phyloP scores from a whole-genome alignment of 1,140 invertebrate genomes.

The Luehdorfia chinensis region DNA sequence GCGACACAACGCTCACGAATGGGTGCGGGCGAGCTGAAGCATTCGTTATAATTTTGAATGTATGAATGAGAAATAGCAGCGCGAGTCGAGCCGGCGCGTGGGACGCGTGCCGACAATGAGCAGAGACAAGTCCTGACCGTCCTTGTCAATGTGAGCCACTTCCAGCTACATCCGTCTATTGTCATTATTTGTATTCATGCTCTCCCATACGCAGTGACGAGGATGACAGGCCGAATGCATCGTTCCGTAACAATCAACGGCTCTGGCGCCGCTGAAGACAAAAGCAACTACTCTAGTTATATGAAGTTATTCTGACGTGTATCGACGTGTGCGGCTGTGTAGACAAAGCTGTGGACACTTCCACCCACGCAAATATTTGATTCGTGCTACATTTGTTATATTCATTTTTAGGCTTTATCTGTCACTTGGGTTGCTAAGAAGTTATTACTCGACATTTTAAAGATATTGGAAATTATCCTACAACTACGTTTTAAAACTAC shows the following conservation, averaged over 20 bases:
- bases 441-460: too few species aligned
- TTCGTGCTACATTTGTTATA: too few species aligned
- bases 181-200: conserved; percentile 71
- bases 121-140: conserved; percentile 71
- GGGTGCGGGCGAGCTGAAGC: conserved; percentile 62
- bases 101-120: conserved; percentile 68
- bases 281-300: not conserved
- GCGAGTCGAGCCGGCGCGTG: conserved; percentile 56
- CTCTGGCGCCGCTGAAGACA: not conserved
- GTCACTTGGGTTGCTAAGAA: too few species aligned
- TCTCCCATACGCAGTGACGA: conserved; percentile 57
- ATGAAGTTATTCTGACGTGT: conserved; percentile 2
- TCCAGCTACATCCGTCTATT: conserved; percentile 74
- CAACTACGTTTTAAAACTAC: too few species aligned
- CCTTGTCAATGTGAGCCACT: conserved; percentile 75
- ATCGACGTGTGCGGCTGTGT: conserved; percentile 9
- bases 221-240: conserved; percentile 44
- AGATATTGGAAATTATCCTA: too few species aligned
- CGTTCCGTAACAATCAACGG: conserved; percentile 8
- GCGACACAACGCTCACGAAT: conserved; percentile 52
- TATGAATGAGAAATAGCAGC: conserved; percentile 73
- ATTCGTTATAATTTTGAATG: conserved; percentile 76
- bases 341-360: too few species aligned
- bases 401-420: too few species aligned
- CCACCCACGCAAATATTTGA: conserved; percentile 10